A percentile compares a stretch with the other conserved stretches of the same genome.
These are phyloP conservation scores for Xiphophorus hellerii DNA, from an alignment of 2,113 vertebrate species.

Conservation along the genomic window DNA sequence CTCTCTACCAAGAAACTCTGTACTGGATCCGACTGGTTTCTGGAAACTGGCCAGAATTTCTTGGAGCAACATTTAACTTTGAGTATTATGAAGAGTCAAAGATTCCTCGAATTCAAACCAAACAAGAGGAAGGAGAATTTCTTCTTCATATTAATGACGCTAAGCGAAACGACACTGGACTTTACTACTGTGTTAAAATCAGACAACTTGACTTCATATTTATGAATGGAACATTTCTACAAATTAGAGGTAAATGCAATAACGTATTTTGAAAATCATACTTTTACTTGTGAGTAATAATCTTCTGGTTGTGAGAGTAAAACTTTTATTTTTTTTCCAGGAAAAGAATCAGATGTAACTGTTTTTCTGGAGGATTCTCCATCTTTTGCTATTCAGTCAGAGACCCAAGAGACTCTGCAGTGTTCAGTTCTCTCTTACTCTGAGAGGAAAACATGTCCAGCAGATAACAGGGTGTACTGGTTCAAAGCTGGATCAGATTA, in stretches of 20 bases:
- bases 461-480: constrained; percentile 15
- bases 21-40: constrained; percentile 55
- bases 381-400: constrained; percentile 24
- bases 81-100: not conserved
- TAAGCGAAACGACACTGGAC: constrained; percentile 29
- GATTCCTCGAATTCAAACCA: constrained; percentile 7
- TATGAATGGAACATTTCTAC: constrained; percentile 12
- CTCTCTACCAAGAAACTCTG: accelerated
- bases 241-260: constrained; percentile 3
- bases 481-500: constrained; percentile 4
- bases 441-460: constrained; percentile 7
- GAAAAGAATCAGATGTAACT: not conserved
- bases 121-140: constrained; percentile 43
- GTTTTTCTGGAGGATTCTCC: not conserved
- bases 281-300: not conserved
- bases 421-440: constrained; percentile 32
- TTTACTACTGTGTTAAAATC: constrained; percentile 29
- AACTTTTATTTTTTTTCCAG: not conserved
- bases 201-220: not conserved
- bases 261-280: not conserved
- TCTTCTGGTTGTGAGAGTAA: not conserved
- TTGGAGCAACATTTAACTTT: constrained; percentile 9
- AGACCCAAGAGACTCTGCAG: constrained; percentile 33
- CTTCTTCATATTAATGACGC: constrained; percentile 27
- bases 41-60: constrained; percentile 31